These are phyloP conservation scores for Alviniconcha marisindica DNA, from an alignment of 1,140 invertebrate genomes.

Conservation along the genomic window DNA sequence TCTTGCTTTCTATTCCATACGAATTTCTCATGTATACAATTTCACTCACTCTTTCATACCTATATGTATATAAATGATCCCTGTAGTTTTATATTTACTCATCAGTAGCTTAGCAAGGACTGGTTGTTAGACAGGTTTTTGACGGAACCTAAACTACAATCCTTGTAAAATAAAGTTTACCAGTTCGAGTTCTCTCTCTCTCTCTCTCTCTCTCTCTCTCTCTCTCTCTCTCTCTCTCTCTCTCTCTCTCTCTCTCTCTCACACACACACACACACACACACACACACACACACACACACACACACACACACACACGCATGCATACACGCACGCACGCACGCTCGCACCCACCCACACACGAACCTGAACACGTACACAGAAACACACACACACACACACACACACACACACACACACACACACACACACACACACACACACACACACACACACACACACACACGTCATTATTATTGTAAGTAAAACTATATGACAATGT, in stretches of 20 bases:
- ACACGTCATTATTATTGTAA: too few species aligned
- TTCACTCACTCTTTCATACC: too few species aligned
- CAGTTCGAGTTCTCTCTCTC: neutral
- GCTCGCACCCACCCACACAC: constrained; percentile 7
- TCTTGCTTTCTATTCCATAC: too few species aligned
- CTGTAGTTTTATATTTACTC: too few species aligned
- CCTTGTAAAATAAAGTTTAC: too few species aligned
- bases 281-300: constrained; percentile 16
- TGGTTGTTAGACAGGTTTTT: too few species aligned
- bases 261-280: constrained; percentile 2
- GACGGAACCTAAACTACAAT: too few species aligned
- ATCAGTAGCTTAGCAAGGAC: too few species aligned
- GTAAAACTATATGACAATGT: too few species aligned
- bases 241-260: neutral
- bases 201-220: neutral
- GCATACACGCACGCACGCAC: neutral
- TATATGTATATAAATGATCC: too few species aligned
- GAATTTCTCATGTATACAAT: too few species aligned
- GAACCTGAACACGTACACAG: neutral
- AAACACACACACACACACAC: neutral
- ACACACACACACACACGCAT: constrained; percentile 15
- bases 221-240: neutral
- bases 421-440: neutral
- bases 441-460: neutral
- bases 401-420: neutral